These are phyloP conservation scores for Caerostris darwini DNA, from an alignment of 1,140 invertebrate genomes.

Conservation along the genomic window DNA sequence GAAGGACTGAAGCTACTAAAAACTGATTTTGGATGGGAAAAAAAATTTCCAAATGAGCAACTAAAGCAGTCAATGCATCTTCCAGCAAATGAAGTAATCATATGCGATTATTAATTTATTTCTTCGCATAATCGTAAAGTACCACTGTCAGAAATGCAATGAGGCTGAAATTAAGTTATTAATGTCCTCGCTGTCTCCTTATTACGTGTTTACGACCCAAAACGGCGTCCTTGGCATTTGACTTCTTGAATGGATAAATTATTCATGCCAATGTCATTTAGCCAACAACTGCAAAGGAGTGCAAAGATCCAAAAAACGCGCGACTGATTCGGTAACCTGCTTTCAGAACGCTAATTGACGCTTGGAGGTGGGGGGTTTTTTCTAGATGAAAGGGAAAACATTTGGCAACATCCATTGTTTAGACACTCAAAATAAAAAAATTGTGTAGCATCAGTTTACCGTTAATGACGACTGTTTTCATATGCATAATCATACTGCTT, in stretches of 20 bases:
- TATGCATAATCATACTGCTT: too few species aligned
- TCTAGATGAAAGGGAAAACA: not conserved
- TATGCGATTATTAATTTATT: too few species aligned
- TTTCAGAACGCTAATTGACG: not conserved
- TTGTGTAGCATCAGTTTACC: too few species aligned
- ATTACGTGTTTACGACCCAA: not conserved
- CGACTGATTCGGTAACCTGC: not conserved
- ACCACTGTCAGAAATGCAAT: not conserved
- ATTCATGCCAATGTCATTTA: conserved; percentile 20
- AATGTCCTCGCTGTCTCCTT: not conserved
- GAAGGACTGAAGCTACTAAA: too few species aligned
- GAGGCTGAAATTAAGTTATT: not conserved
- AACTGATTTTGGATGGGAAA: too few species aligned
- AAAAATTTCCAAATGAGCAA: too few species aligned
- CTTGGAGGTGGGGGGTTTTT: not conserved
- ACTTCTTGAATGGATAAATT: conserved; percentile 1
- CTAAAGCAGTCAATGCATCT: too few species aligned
- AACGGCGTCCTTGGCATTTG: conserved; percentile 24
- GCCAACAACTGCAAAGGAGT: not conserved
- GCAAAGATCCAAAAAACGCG: not conserved
- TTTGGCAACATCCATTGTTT: not conserved
- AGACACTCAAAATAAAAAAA: too few species aligned
- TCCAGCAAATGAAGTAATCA: too few species aligned
- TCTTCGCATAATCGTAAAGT: not conserved
- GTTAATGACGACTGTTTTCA: too few species aligned